These are phyloP conservation scores for Volucella zonaria DNA, from an alignment of 2,888 invertebrate species.

Conservation along the genomic window DNA sequence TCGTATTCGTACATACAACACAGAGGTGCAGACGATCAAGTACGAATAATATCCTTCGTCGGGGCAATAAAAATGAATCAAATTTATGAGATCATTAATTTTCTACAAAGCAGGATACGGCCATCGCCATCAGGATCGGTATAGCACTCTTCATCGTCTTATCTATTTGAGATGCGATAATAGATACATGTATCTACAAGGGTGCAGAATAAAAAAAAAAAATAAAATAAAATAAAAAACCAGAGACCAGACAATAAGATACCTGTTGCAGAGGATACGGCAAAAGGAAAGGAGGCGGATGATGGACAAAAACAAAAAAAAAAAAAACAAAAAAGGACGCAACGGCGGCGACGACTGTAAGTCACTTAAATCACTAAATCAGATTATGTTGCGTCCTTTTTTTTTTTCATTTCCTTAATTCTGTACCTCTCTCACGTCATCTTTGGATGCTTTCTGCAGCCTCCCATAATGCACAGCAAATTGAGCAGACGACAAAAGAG, in stretches of 20 bases:
- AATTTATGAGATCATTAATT: conserved; percentile 75
- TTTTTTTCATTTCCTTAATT: conserved; percentile 1
- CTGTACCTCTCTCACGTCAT: background rate
- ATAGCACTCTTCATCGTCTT: conserved; percentile 48
- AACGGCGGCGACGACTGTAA: conserved; percentile 53
- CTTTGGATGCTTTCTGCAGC: conserved; percentile 2
- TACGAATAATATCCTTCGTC: conserved; percentile 51
- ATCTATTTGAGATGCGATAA: conserved; percentile 37
- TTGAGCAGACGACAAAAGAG: conserved; percentile 28
- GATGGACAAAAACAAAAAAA: conserved; percentile 38
- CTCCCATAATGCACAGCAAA: conserved; percentile 66
- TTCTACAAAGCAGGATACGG: conserved; percentile 38
- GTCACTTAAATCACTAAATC: conserved; percentile 57
- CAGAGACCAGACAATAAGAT: conserved; percentile 43
- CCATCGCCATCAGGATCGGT: conserved; percentile 47
- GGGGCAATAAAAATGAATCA: conserved; percentile 73
- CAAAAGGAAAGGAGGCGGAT: background rate
- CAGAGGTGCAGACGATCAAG: conserved; percentile 5
- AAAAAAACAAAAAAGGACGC: conserved; percentile 46
- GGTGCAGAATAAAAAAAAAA: background rate
- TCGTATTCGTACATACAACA: too few species aligned
- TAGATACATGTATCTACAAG: conserved; percentile 7
- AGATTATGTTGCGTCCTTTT: conserved; percentile 55
- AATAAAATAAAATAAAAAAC: conserved; percentile 1
- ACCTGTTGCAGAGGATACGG: conserved; percentile 38